phyloP scores from a whole-genome alignment of 2,113 vertebrate genomes.

The Catharus minimus region DNA sequence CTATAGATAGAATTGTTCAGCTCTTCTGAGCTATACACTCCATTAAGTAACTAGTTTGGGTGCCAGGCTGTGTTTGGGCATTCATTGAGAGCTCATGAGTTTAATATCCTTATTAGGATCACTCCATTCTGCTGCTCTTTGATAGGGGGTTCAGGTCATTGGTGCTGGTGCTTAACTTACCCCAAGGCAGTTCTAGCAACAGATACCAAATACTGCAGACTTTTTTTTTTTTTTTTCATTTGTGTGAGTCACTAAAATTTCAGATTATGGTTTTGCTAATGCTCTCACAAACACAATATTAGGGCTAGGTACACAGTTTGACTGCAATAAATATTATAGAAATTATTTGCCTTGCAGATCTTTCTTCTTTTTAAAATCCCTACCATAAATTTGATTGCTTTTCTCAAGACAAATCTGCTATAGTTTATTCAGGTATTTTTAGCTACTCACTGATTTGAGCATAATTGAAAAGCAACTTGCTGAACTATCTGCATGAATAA shows the following conservation, averaged over 20 bases:
- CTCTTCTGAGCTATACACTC: not conserved
- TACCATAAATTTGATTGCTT: not conserved
- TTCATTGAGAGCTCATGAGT: not conserved
- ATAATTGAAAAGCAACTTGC: not conserved
- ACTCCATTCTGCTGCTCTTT: not conserved
- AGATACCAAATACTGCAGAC: not conserved
- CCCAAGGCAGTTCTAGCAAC: not conserved
- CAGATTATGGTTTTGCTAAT: not conserved
- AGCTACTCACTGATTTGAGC: not conserved
- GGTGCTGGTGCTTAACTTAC: not conserved
- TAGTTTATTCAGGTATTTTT: not conserved
- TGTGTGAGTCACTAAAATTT: not conserved
- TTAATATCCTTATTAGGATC: not conserved
- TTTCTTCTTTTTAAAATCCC: not conserved
- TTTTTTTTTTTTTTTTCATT: accelerated
- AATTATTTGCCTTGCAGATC: not conserved
- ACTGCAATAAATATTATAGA: not conserved
- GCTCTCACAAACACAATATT: not conserved
- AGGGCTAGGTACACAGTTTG: not conserved
- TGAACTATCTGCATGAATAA: not conserved
- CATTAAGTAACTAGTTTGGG: not conserved
- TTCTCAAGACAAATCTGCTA: not conserved
- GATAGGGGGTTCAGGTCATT: not conserved
- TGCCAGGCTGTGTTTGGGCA: not conserved
- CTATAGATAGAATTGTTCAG: not conserved